Conservation (phyloP, 2,888 invertebrate genomes). For the Amaurobius ferox region DNA sequence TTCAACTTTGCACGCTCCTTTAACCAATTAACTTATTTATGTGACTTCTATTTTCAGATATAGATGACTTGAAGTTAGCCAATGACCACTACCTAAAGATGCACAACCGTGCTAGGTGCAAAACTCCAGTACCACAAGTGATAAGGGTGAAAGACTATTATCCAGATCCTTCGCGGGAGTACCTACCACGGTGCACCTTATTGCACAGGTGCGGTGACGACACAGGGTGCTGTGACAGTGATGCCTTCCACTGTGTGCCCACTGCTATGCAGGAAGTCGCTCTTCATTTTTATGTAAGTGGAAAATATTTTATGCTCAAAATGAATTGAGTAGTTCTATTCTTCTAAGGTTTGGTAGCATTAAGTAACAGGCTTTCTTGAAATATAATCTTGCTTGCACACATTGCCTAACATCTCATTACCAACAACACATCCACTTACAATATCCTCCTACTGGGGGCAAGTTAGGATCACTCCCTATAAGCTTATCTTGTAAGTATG, state of each 20-base stretch:
- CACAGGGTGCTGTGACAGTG: constrained; percentile 87
- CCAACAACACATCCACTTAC: too few species aligned
- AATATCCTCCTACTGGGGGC: too few species aligned
- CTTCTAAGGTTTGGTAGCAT: too few species aligned
- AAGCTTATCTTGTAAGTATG: too few species aligned
- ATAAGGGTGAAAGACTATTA: constrained; percentile 84
- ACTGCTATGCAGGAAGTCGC: constrained; percentile 62
- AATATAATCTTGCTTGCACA: too few species aligned
- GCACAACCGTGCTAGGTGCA: constrained; percentile 79
- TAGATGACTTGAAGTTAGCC: constrained; percentile 50
- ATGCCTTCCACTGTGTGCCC: constrained; percentile 62
- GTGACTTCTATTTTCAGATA: constrained; percentile 11
- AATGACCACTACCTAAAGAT: constrained; percentile 63
- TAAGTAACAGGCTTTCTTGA: too few species aligned
- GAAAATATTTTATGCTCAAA: too few species aligned
- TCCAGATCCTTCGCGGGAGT: constrained; percentile 84
- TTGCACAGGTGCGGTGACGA: constrained; percentile 91
- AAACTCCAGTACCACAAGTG: constrained; percentile 84
- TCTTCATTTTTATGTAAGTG: constrained; percentile 65
- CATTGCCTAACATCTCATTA: too few species aligned
- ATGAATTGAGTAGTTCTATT: too few species aligned
- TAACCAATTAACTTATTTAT: neutral
- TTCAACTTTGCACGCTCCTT: too few species aligned
- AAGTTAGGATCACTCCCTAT: too few species aligned
- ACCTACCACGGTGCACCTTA: constrained; percentile 90